Percentiles rank a stretch among this genome's conserved stretches.
Conservation (phyloP, 2,113 vertebrate species). For the Ailuropoda melanoleuca region DNA sequence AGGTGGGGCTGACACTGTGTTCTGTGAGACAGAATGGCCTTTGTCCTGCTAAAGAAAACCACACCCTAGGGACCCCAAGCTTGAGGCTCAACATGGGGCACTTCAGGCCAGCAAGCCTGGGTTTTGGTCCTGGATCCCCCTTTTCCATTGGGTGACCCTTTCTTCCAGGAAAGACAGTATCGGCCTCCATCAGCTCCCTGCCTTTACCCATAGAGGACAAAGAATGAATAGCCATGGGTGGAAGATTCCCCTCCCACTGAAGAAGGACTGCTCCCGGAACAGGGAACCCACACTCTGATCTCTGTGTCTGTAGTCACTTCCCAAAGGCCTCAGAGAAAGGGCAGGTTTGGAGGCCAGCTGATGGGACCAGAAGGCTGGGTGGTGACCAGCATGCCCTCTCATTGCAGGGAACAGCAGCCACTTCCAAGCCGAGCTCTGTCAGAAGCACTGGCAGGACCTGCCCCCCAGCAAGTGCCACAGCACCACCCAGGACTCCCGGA, state of each 20-base stretch:
- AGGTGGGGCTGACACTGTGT: not conserved
- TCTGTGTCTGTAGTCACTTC: not conserved
- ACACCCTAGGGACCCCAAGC: not conserved
- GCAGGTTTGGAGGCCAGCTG: not conserved
- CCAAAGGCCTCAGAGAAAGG: not conserved
- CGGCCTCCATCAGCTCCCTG: not conserved
- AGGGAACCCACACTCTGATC: not conserved
- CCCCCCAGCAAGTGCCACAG: slow-evolving; percentile 62
- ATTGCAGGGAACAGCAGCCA: slow-evolving; percentile 83
- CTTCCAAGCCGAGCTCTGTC: slow-evolving; percentile 80
- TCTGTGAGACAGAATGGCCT: not conserved
- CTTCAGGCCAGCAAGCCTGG: not conserved
- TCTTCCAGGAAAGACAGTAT: not conserved
- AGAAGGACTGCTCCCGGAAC: not conserved
- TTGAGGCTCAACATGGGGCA: not conserved
- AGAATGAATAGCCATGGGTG: not conserved
- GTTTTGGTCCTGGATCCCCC: not conserved
- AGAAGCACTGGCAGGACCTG: slow-evolving; percentile 60
- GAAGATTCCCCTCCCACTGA: not conserved
- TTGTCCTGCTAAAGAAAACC: not conserved
- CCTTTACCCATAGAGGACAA: not conserved
- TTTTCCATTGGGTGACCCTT: not conserved
- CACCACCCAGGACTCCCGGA: slow-evolving; percentile 58
- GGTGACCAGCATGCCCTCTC: not conserved
- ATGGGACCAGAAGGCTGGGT: not conserved